phyloP scores from a whole-genome alignment of 2,113 vertebrate genomes.

The Eira barbara region DNA sequence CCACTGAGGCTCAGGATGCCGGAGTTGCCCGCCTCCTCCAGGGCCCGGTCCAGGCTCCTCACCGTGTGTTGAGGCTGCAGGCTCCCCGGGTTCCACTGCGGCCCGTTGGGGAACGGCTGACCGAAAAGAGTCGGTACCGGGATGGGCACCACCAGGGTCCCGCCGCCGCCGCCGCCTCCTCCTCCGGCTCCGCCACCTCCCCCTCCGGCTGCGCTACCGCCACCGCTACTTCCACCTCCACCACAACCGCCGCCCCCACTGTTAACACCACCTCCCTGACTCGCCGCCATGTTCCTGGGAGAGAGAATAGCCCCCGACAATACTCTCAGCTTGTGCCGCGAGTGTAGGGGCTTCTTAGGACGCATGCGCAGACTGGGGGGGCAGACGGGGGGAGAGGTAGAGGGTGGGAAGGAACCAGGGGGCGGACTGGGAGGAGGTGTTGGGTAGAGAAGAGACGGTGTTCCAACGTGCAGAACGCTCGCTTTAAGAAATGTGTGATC shows the following conservation, averaged over 20 bases:
- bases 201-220: constrained; percentile 70
- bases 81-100: constrained; percentile 88
- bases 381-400: constrained; percentile 26
- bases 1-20: constrained; percentile 95
- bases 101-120: constrained; percentile 84
- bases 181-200: constrained; percentile 54
- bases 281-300: constrained; percentile 92
- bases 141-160: constrained; percentile 56
- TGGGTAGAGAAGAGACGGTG: background rate
- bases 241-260: constrained; percentile 79
- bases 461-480: background rate
- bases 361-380: constrained; percentile 66
- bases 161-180: constrained; percentile 32
- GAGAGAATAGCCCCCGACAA: constrained; percentile 82
- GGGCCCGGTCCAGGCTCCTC: constrained; percentile 93
- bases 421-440: background rate
- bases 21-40: constrained; percentile 94
- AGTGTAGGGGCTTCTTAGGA: constrained; percentile 53
- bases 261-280: constrained; percentile 83
- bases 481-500: background rate
- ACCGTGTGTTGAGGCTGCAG: constrained; percentile 87
- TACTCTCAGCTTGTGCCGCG: constrained; percentile 83
- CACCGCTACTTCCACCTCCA: constrained; percentile 77
- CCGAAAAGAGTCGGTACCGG: constrained; percentile 72
- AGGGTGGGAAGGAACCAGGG: constrained; percentile 1